phyloP scores from a whole-genome alignment of 2,113 vertebrate species.

The Clinocottus analis region DNA sequence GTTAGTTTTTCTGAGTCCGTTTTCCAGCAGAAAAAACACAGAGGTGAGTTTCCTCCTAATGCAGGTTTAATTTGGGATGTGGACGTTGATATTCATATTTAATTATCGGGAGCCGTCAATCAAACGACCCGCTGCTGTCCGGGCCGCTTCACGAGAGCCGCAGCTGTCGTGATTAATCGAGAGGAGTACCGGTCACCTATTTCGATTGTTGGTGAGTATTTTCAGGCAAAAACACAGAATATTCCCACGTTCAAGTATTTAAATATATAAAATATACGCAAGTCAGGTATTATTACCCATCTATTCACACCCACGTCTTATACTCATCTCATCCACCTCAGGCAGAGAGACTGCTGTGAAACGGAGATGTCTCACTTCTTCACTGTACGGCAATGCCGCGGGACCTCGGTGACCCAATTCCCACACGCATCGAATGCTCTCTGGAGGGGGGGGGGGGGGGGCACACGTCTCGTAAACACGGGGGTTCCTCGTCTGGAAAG shows the following conservation, averaged over 20 bases:
- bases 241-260: background rate
- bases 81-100: conserved; percentile 24
- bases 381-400: background rate
- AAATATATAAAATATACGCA: no score
- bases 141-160: background rate
- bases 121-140: background rate
- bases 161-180: background rate
- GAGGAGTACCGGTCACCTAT: background rate
- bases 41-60: conserved; percentile 28
- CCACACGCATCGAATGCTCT: background rate
- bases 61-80: conserved; percentile 20
- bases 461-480: background rate
- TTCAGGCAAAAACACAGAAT: background rate
- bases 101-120: conserved; percentile 18
- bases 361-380: conserved; percentile 26
- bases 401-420: conserved; percentile 22
- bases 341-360: conserved; percentile 22
- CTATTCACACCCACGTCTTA: background rate
- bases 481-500: background rate
- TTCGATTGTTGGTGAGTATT: no score
- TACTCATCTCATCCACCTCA: conserved; percentile 1
- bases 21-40: conserved; percentile 24
- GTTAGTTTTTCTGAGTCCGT: conserved; percentile 35
- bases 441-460: no score
- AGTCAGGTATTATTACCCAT: background rate